These are phyloP conservation scores for Hecatera dysodea DNA, from an alignment of 2,888 invertebrate genomes.

Conservation along the genomic window DNA sequence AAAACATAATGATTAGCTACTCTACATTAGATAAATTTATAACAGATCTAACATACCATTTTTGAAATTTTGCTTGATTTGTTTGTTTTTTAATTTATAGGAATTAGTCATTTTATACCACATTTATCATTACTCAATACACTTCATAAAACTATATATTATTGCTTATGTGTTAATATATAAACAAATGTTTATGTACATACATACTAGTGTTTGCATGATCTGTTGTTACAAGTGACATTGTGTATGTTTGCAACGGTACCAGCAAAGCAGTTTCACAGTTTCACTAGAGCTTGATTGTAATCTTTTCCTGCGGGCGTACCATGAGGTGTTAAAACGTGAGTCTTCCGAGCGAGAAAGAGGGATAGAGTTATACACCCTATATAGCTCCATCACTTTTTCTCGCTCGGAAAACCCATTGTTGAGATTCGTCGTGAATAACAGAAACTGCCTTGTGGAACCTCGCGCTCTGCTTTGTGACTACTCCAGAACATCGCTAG, in stretches of 20 bases:
- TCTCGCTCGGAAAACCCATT: too few species aligned
- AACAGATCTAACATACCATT: background rate
- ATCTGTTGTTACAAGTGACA: conserved; percentile 1
- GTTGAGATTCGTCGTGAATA: background rate
- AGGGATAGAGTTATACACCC: too few species aligned
- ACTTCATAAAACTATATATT: conserved; percentile 13
- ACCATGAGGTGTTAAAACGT: too few species aligned
- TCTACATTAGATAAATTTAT: conserved; percentile 4
- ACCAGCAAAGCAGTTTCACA: conserved; percentile 9
- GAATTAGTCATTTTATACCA: conserved; percentile 41
- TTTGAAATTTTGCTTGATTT: conserved; percentile 4
- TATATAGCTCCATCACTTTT: too few species aligned
- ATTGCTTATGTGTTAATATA: conserved; percentile 39
- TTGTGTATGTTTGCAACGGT: conserved; percentile 2
- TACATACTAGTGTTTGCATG: conserved; percentile 30
- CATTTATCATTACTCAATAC: conserved; percentile 15
- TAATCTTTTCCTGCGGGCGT: background rate
- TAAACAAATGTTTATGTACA: too few species aligned
- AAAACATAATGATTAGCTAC: conserved; percentile 10
- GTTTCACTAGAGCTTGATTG: background rate
- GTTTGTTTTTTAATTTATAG: conserved; percentile 8
- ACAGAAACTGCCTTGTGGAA: conserved; percentile 34
- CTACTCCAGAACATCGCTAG: conserved; percentile 5
- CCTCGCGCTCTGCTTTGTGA: conserved; percentile 17
- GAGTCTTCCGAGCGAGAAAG: too few species aligned